phyloP scores from a whole-genome alignment of 1,140 invertebrate genomes.

The Ganaspis sp. region DNA sequence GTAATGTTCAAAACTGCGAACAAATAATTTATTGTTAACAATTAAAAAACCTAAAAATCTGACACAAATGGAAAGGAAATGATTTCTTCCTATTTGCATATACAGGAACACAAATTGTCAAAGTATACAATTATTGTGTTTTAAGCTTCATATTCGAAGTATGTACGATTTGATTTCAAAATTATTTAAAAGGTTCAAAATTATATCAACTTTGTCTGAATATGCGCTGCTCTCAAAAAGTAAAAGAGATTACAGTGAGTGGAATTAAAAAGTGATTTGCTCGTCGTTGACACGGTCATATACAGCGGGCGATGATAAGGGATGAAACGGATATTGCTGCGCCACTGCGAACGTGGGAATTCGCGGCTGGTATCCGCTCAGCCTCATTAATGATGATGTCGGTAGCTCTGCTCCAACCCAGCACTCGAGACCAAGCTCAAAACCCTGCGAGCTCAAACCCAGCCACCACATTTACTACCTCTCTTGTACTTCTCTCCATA shows the following conservation, averaged over 20 bases:
- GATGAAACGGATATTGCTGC: slow-evolving; percentile 67
- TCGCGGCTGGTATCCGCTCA: slow-evolving; percentile 70
- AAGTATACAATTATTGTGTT: too few relatives aligned
- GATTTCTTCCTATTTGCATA: too few relatives aligned
- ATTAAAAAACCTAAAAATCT: too few relatives aligned
- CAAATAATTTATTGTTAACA: too few relatives aligned
- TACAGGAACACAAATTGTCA: too few relatives aligned
- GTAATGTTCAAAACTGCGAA: too few relatives aligned
- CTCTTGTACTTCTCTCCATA: slow-evolving; percentile 29
- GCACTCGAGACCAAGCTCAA: slow-evolving; percentile 22
- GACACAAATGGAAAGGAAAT: too few relatives aligned
- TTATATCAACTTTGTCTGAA: background rate
- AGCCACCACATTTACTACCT: slow-evolving; percentile 49
- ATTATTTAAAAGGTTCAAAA: too few relatives aligned
- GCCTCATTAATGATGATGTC: slow-evolving; percentile 74
- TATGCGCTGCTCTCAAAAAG: slow-evolving; percentile 19
- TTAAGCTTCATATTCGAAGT: too few relatives aligned
- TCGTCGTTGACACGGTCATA: slow-evolving; percentile 22
- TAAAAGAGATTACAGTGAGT: slow-evolving; percentile 34
- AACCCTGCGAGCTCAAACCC: slow-evolving; percentile 48
- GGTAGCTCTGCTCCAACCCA: slow-evolving; percentile 43
- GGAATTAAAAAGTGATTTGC: slow-evolving; percentile 6
- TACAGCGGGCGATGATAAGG: slow-evolving; percentile 26
- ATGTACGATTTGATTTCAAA: too few relatives aligned
- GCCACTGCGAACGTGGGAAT: slow-evolving; percentile 71